Conservation (phyloP, 2,797 vertebrate species). For the Phoeniculus purpureus region DNA sequence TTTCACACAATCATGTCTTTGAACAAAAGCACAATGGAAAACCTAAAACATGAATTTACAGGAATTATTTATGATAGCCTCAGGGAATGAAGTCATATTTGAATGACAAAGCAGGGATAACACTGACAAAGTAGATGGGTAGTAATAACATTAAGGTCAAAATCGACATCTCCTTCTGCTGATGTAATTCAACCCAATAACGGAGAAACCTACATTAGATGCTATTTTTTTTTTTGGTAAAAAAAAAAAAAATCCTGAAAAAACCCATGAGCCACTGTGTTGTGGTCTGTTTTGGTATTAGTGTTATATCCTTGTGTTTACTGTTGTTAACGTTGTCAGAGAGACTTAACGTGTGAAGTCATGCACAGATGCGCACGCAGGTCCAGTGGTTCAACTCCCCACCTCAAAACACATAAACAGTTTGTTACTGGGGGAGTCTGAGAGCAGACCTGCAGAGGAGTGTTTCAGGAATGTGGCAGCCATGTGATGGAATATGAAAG, state of each 20-base stretch:
- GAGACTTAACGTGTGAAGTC: background rate
- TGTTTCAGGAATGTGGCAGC: fast-evolving
- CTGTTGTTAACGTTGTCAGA: fast-evolving
- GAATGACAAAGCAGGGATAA: background rate
- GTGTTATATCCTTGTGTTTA: background rate
- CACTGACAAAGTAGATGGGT: background rate
- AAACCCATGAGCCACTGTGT: background rate
- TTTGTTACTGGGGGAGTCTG: background rate
- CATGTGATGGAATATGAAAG: background rate
- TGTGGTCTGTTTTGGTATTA: background rate
- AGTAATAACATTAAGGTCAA: background rate
- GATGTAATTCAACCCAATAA: background rate
- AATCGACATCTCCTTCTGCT: background rate
- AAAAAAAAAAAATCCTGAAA: too few species aligned
- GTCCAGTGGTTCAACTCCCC: background rate
- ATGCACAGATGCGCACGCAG: background rate
- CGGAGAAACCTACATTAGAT: background rate
- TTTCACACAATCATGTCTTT: background rate
- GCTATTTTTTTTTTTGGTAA: fast-evolving
- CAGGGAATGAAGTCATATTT: background rate
- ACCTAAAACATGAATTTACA: background rate
- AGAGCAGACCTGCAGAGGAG: background rate
- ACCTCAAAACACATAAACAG: background rate
- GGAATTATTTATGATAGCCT: background rate
- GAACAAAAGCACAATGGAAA: background rate